Conservation (phyloP, 2,888 invertebrate species). For the Drosophila colorata region DNA sequence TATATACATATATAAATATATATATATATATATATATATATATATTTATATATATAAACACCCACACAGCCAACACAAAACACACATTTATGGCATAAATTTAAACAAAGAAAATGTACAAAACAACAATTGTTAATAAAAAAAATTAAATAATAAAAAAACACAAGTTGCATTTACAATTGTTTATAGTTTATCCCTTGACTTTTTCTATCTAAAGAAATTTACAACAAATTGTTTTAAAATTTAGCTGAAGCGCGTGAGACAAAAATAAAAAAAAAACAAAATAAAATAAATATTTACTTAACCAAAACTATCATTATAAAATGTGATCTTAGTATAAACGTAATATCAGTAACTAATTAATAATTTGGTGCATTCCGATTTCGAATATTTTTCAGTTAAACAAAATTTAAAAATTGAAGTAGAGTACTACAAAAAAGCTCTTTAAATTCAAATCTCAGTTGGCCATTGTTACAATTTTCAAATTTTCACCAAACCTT, state of each 20-base stretch:
- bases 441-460: background rate
- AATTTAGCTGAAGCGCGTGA: background rate
- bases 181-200: slow-evolving; percentile 25
- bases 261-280: background rate
- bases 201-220: slow-evolving; percentile 1
- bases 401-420: too few relatives aligned
- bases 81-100: slow-evolving; percentile 67
- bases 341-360: too few relatives aligned
- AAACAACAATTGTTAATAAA: slow-evolving; percentile 74
- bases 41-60: slow-evolving; percentile 27
- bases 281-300: background rate
- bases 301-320: too few relatives aligned
- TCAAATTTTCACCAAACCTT: background rate
- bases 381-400: too few relatives aligned
- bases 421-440: too few relatives aligned
- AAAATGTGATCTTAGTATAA: too few relatives aligned
- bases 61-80: slow-evolving; percentile 44
- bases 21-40: slow-evolving; percentile 25
- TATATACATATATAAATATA: slow-evolving; percentile 28
- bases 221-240: background rate
- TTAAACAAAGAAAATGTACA: slow-evolving; percentile 75
- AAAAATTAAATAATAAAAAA: slow-evolving; percentile 39
- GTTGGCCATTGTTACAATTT: slow-evolving; percentile 1
- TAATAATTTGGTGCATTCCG: too few relatives aligned
- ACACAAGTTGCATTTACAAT: slow-evolving; percentile 67